Conservation (phyloP, 2,113 vertebrate genomes). For the Percina caprodes region DNA sequence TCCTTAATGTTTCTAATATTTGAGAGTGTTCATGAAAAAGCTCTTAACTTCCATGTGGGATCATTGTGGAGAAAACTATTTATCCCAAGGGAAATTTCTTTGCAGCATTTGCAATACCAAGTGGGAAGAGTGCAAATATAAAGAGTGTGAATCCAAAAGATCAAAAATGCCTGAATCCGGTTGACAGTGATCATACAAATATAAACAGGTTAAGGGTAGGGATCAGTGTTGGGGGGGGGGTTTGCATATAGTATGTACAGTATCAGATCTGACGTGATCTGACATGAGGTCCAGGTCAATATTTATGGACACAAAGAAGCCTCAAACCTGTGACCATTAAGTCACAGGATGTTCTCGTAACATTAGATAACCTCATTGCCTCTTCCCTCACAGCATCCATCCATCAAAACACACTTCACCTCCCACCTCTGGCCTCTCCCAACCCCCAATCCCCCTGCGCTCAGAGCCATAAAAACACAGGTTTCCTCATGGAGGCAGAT, state of each 20-base stretch:
- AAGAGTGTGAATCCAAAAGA: too few species aligned
- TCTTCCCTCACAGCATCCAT: background rate
- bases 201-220: too few species aligned
- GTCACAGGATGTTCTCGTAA: conserved; percentile 2
- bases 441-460: conserved; percentile 30
- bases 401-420: conserved; percentile 52
- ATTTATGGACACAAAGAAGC: conserved; percentile 15
- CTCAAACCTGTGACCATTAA: conserved; percentile 30
- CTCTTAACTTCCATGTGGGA: too few species aligned
- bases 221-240: background rate
- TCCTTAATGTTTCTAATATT: too few species aligned
- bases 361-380: conserved; percentile 4
- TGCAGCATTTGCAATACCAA: too few species aligned
- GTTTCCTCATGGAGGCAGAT: conserved; percentile 42
- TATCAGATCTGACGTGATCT: background rate
- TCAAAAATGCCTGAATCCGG: too few species aligned
- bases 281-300: background rate
- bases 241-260: background rate
- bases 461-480: conserved; percentile 50
- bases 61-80: too few species aligned
- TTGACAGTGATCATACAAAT: too few species aligned
- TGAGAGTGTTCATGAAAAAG: too few species aligned
- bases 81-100: too few species aligned
- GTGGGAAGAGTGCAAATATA: too few species aligned
- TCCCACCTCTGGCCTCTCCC: background rate